These are phyloP conservation scores for Mesitornis unicolor DNA, from an alignment of 2,113 vertebrate species.

Conservation along the genomic window DNA sequence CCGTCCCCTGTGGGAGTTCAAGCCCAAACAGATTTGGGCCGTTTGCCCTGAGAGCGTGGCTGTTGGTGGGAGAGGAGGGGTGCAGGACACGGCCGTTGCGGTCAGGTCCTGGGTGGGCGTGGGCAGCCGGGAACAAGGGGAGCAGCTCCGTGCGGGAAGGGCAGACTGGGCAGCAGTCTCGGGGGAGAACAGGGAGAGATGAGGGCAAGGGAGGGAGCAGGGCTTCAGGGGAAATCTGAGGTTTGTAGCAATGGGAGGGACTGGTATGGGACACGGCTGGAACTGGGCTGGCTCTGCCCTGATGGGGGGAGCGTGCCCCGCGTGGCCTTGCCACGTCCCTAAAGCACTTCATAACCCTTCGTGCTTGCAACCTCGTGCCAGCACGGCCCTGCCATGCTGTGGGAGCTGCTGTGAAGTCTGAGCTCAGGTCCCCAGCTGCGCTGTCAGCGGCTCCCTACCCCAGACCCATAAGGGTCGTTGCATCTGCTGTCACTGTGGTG, in stretches of 20 bases:
- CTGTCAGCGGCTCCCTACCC: not conserved
- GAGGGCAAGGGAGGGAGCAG: fast-evolving
- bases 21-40: not conserved
- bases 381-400: no score
- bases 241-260: not conserved
- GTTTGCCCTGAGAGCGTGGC: not conserved
- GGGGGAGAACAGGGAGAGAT: not conserved
- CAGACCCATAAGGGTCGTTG: fast-evolving
- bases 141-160: not conserved
- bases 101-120: not conserved
- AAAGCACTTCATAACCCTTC: not conserved
- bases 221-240: not conserved
- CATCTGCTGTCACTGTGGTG: fast-evolving
- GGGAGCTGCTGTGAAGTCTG: no score
- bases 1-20: not conserved
- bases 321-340: not conserved
- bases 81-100: not conserved
- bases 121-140: not conserved
- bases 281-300: not conserved
- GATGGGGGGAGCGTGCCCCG: not conserved
- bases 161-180: not conserved
- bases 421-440: not conserved
- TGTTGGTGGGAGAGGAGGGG: not conserved
- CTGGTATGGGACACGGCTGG: not conserved
- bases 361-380: fast-evolving